A percentile compares a stretch with the other conserved stretches of the same genome.
Conservation (phyloP, 2,113 vertebrate species). For the Misgurnus anguillicaudatus region DNA sequence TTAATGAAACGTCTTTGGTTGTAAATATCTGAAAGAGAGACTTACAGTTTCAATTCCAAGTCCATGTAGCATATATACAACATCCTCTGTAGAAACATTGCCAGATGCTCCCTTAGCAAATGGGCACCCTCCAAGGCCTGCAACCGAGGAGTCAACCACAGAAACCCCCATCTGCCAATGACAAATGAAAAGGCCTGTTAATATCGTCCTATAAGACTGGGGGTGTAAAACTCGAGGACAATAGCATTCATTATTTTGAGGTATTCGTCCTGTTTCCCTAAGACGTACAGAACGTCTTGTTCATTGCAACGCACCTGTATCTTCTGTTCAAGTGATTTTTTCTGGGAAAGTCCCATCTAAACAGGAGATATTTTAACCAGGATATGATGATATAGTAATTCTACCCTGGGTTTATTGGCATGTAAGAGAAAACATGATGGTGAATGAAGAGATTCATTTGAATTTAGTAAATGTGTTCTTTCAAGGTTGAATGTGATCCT, state of each 20-base stretch:
- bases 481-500: not conserved
- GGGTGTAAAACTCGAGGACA: slow-evolving; percentile 62
- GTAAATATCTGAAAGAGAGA: slow-evolving; percentile 43
- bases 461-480: slow-evolving; percentile 6
- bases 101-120: slow-evolving; percentile 92
- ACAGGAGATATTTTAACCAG: slow-evolving; percentile 4
- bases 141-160: slow-evolving; percentile 90
- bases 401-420: slow-evolving; percentile 1
- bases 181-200: slow-evolving; percentile 61
- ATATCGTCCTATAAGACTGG: slow-evolving; percentile 36
- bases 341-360: slow-evolving; percentile 11
- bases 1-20: not conserved
- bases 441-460: slow-evolving; percentile 21
- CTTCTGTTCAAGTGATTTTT: slow-evolving; percentile 24
- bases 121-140: slow-evolving; percentile 92
- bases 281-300: slow-evolving; percentile 33
- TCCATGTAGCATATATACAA: slow-evolving; percentile 93
- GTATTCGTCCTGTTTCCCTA: slow-evolving; percentile 45
- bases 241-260: slow-evolving; percentile 65
- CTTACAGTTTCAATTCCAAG: slow-evolving; percentile 91
- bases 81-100: slow-evolving; percentile 93
- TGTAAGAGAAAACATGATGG: slow-evolving; percentile 13
- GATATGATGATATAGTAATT: slow-evolving; percentile 11
- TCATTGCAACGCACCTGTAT: slow-evolving; percentile 9
- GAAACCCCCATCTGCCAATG: slow-evolving; percentile 89